Percentiles rank a stretch among this genome's conserved stretches.
phyloP scores from a whole-genome alignment of 2,888 invertebrate genomes.

The Ypsolopha scabrella region DNA sequence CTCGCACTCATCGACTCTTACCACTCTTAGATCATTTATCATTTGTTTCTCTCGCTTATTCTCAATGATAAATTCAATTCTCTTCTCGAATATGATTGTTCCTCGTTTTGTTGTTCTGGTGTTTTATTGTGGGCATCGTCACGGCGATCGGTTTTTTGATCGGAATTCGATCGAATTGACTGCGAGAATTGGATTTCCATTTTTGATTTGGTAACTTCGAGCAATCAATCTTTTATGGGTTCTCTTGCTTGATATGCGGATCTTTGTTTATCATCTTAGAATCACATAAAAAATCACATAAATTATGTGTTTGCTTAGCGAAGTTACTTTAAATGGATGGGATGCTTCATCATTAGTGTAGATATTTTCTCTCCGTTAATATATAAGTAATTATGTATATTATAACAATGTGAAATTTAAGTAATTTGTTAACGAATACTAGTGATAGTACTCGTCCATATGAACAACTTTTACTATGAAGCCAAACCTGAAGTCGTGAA shows the following conservation, averaged over 20 bases:
- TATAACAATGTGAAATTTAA: too few species aligned
- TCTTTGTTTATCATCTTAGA: slow-evolving; percentile 7
- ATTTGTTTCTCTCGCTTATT: slow-evolving; percentile 61
- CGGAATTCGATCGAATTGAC: slow-evolving; percentile 62
- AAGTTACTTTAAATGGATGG: too few species aligned
- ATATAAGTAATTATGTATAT: too few species aligned
- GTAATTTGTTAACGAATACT: too few species aligned
- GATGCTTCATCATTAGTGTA: too few species aligned
- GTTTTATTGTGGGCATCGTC: slow-evolving; percentile 65
- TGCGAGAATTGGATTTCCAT: slow-evolving; percentile 66
- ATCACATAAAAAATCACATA: neutral
- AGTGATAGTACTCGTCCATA: too few species aligned
- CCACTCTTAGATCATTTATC: slow-evolving; percentile 57
- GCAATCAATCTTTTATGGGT: slow-evolving; percentile 48
- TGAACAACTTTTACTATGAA: too few species aligned
- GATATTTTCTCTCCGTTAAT: too few species aligned
- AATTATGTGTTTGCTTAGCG: too few species aligned
- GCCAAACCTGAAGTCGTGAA: too few species aligned
- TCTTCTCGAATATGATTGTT: slow-evolving; percentile 67
- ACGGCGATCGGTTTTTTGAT: slow-evolving; percentile 63
- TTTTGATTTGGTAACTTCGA: slow-evolving; percentile 49
- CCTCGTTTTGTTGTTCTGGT: slow-evolving; percentile 62
- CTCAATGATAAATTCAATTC: slow-evolving; percentile 69
- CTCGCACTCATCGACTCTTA: slow-evolving; percentile 39
- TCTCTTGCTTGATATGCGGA: slow-evolving; percentile 16